Percentiles rank a stretch among this genome's conserved stretches.
phyloP scores from a whole-genome alignment of 2,113 vertebrate species.

The Vulpes ferrilata region DNA sequence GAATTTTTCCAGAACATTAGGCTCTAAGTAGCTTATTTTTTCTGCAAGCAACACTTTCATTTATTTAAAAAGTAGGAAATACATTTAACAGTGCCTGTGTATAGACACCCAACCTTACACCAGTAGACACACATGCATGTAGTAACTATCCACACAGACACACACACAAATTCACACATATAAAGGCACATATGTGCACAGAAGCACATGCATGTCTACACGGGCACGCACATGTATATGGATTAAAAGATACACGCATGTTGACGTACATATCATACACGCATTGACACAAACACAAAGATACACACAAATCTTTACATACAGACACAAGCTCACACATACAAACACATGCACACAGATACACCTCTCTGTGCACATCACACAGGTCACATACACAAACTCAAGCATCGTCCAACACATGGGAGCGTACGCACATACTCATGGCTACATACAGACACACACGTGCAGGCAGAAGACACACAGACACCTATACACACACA shows the following conservation, averaged over 20 bases:
- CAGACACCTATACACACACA: not conserved
- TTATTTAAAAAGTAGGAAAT: slow-evolving; percentile 66
- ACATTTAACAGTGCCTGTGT: not conserved
- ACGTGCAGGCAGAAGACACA: not conserved
- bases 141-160: not conserved
- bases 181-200: not conserved
- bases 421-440: not conserved
- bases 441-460: not conserved
- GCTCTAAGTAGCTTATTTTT: slow-evolving; percentile 70
- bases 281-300: not conserved
- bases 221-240: not conserved
- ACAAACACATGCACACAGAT: not conserved
- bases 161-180: not conserved
- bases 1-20: slow-evolving; percentile 75
- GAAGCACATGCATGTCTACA: not conserved
- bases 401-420: not conserved
- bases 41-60: slow-evolving; percentile 60
- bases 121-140: not conserved
- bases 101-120: not conserved
- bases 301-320: not conserved
- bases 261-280: not conserved
- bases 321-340: not conserved
- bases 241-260: not conserved
- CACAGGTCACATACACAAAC: not conserved
- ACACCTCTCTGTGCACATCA: not conserved